These are phyloP conservation scores for Sus cebifrons DNA, from an alignment of 2,797 vertebrate species.

Conservation along the genomic window DNA sequence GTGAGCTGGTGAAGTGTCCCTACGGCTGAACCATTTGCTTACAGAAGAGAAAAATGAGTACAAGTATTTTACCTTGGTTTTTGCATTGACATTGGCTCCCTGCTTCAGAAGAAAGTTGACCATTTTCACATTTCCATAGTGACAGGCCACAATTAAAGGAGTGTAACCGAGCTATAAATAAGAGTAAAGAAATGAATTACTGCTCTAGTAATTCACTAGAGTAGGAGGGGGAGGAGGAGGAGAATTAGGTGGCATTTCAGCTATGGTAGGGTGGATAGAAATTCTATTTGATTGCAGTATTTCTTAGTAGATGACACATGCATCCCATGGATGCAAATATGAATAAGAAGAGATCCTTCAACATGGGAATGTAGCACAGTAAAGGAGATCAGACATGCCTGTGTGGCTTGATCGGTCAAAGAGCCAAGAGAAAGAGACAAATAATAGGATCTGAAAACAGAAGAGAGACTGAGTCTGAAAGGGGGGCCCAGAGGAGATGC, in stretches of 20 bases:
- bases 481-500: not conserved
- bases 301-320: not conserved
- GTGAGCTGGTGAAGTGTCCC: not conserved
- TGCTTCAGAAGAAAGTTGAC: slow-evolving; percentile 98
- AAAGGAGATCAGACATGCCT: not conserved
- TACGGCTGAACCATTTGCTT: not conserved
- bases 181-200: slow-evolving; percentile 56
- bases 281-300: not conserved
- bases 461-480: not conserved
- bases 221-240: not conserved
- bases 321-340: not conserved
- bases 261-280: not conserved
- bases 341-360: not conserved
- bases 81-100: slow-evolving; percentile 95
- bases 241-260: not conserved
- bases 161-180: slow-evolving; percentile 96
- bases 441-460: not conserved
- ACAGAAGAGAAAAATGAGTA: not conserved
- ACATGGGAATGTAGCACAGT: not conserved
- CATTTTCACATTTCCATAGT: slow-evolving; percentile 99
- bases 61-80: slow-evolving; percentile 95
- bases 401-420: not conserved
- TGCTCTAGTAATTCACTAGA: not conserved
- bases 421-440: not conserved
- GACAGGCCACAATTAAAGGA: slow-evolving; percentile 98